A percentile compares a stretch with the other conserved stretches of the same genome.
Conservation (phyloP, 2,113 vertebrate species). For the Chloebia gouldiae region DNA sequence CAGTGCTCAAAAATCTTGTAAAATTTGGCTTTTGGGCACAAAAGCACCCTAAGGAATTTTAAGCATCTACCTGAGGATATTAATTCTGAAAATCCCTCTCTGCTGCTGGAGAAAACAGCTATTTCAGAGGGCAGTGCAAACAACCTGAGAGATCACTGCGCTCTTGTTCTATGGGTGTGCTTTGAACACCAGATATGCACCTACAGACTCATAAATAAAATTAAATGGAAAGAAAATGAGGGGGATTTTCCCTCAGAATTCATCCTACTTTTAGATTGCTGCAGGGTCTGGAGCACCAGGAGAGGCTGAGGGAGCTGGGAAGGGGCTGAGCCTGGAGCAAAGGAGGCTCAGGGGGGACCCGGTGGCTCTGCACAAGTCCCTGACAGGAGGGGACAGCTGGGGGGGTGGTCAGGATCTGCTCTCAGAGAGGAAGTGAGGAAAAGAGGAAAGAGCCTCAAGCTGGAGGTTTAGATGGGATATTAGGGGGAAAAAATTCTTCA, state of each 20-base stretch:
- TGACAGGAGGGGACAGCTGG: neutral
- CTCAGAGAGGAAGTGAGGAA: neutral
- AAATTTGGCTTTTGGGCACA: neutral
- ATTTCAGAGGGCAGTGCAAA: neutral
- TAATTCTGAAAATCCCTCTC: neutral
- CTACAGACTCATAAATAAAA: neutral
- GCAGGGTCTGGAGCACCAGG: neutral
- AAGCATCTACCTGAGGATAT: neutral
- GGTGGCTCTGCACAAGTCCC: neutral
- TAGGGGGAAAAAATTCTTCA: neutral
- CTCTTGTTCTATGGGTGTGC: neutral
- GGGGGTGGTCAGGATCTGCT: rapidly evolving
- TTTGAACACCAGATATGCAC: neutral
- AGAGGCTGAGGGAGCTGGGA: neutral
- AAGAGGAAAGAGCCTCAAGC: neutral
- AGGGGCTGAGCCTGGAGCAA: neutral
- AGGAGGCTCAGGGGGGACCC: neutral
- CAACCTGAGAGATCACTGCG: neutral
- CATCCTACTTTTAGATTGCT: neutral
- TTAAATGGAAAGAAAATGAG: neutral
- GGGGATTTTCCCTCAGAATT: neutral
- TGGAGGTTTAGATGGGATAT: neutral
- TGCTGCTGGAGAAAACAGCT: neutral
- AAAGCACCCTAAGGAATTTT: neutral
- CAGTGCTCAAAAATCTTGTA: neutral